Conservation (phyloP, 2,797 vertebrate species). For the Falco peregrinus region DNA sequence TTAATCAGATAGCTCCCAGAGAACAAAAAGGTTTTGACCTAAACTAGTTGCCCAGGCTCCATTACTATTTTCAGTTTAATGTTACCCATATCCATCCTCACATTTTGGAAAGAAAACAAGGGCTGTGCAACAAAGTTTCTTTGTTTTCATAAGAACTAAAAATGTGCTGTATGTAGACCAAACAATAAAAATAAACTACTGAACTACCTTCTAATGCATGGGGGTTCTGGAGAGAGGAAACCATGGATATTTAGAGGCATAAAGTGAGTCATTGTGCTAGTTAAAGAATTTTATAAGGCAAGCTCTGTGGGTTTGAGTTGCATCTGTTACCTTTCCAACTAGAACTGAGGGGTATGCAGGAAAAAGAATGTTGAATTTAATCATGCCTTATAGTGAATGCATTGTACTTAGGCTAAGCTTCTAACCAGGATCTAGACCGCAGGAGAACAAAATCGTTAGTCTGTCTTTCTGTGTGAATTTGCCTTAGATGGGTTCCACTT, state of each 20-base stretch:
- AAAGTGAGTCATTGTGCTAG: constrained; percentile 80
- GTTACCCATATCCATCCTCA: constrained; percentile 70
- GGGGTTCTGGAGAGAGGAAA: constrained; percentile 79
- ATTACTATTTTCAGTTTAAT: constrained; percentile 77
- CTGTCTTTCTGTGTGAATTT: constrained; percentile 40
- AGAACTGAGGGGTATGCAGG: constrained; percentile 69
- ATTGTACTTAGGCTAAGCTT: constrained; percentile 63
- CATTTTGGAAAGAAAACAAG: constrained; percentile 77
- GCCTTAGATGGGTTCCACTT: constrained; percentile 13
- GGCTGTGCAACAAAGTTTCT: constrained; percentile 77
- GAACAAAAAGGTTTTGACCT: constrained; percentile 74
- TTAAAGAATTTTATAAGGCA: constrained; percentile 77
- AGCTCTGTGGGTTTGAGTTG: constrained; percentile 76
- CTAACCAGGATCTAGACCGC: constrained; percentile 43
- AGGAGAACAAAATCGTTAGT: constrained; percentile 44
- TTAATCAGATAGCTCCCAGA: constrained; percentile 70
- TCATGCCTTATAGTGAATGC: constrained; percentile 66
- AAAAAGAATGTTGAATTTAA: constrained; percentile 73
- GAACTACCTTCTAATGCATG: constrained; percentile 78
- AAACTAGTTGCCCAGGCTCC: constrained; percentile 65
- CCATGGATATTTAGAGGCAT: constrained; percentile 80
- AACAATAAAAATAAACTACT: constrained; percentile 85
- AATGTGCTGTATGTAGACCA: constrained; percentile 79
- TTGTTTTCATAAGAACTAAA: constrained; percentile 79
- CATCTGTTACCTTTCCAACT: constrained; percentile 77